Base-by-base conservation (phyloP, 2,113 vertebrate genomes). In the Cyprinodon variegatus region DNA sequence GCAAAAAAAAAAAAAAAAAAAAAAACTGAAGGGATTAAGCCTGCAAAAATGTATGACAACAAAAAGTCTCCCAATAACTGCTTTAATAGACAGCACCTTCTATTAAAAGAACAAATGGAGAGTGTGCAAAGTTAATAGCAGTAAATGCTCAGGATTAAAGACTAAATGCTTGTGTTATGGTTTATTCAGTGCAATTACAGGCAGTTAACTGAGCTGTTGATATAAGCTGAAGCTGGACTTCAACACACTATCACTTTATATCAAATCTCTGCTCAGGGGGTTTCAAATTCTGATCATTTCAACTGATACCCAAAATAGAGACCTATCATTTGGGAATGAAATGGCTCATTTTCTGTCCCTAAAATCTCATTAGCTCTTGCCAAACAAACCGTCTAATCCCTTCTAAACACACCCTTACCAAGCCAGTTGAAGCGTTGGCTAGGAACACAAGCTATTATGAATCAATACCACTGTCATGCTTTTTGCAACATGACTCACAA, bases 401-500 rank as follows among this genome's bases (percentile, higher is more conserved):
- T 83, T 86, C 77, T 45, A 57, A 84, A 83, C 75, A 70, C 70
- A 65, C 65, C 67, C 39, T 22, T 11, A 74, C 60, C 39, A 59
- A 3, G 67, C 41, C 8, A 68, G 66, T 57, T 59, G 68, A 41
- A 70, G 69, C 78, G 3, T 71, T 53, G 22, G 74, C 45, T 50
- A 62, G 61, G 70, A 84, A 78, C 85, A 71, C 65, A 22, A 78
- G 78, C 68, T 73, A 81, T 68, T 60, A 64, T 68, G 81, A 86
- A 88, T 90, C 89, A 70, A 92, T 91, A 89, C 43, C 78, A 13
- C 77, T 76, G 80, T 86, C 82, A 70, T 81, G 77, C 83, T 82
- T 79, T 83, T 83, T 76, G 84, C 81, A 88, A 79, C 87, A 64
- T 74, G 79, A 84, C 82, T 84, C 76, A 77, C 72, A 85, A 82